Conservation (phyloP, 1,140 invertebrate genomes). For the Pseudomyrmex flavicornis region DNA sequence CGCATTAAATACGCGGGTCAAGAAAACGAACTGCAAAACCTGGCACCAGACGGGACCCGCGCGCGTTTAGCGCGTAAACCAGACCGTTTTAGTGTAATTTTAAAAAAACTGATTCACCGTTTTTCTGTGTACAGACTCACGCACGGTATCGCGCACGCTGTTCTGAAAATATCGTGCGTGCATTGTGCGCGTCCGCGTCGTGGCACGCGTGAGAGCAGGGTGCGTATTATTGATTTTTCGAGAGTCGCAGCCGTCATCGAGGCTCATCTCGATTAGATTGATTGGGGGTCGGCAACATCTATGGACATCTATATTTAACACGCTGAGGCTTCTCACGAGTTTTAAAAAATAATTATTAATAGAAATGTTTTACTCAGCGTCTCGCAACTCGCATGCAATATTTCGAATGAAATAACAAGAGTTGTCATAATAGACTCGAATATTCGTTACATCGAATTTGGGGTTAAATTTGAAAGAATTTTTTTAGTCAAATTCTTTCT, state of each 20-base stretch:
- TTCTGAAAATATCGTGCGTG: constrained; percentile 18
- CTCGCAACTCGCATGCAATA: no score
- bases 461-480: no score
- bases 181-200: neutral
- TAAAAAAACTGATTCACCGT: constrained; percentile 1
- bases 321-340: no score
- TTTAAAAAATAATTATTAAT: no score
- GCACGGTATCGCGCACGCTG: constrained; percentile 15
- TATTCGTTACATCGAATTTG: no score
- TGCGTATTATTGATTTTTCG: constrained; percentile 64
- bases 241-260: constrained; percentile 11
- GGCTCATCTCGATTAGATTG: constrained; percentile 68
- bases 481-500: no score
- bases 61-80: neutral
- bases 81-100: no score
- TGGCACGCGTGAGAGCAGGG: neutral
- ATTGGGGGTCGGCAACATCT: constrained; percentile 51
- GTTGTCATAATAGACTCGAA: no score
- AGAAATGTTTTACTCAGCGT: no score
- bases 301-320: no score
- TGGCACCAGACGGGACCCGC: neutral
- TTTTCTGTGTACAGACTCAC: neutral
- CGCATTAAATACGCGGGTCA: neutral
- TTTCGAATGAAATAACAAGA: no score
- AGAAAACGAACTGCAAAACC: neutral